These are phyloP conservation scores for Scaptomyza flava DNA, from an alignment of 2,888 invertebrate species.

Conservation along the genomic window DNA sequence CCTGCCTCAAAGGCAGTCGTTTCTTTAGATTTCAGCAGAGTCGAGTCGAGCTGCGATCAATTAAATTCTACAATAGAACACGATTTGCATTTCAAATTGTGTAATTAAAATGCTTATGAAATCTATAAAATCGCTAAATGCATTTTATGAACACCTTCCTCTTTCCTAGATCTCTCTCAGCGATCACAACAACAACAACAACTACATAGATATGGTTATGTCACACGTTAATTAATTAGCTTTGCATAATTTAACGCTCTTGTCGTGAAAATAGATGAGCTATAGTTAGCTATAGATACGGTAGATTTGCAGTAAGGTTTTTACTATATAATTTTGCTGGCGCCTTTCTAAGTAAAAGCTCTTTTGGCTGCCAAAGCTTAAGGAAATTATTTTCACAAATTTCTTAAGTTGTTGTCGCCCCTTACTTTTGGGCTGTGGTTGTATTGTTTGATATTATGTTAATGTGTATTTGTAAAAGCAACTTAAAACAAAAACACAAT, in stretches of 20 bases:
- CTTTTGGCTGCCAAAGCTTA: neutral
- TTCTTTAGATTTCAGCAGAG: conserved; percentile 57
- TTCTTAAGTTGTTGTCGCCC: conserved; percentile 8
- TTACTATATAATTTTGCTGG: conserved; percentile 1
- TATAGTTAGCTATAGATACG: neutral
- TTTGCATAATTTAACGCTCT: conserved; percentile 33
- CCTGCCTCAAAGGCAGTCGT: conserved; percentile 7
- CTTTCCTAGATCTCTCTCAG: conserved; percentile 15
- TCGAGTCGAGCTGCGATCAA: conserved; percentile 62
- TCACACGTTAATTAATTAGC: conserved; percentile 71
- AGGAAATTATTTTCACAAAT: conserved; percentile 18
- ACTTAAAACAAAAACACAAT: neutral
- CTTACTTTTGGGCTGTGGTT: conserved; percentile 28
- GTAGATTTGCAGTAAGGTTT: neutral
- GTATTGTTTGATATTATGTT: conserved; percentile 10
- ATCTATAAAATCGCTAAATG: conserved; percentile 76
- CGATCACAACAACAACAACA: conserved; percentile 10
- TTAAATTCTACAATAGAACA: conserved; percentile 75
- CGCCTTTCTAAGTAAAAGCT: conserved; percentile 51
- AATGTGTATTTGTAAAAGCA: conserved; percentile 1
- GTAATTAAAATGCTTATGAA: conserved; percentile 81
- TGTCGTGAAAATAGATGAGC: conserved; percentile 12
- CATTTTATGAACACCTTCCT: conserved; percentile 65
- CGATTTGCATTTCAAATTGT: conserved; percentile 79
- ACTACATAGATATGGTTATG: conserved; percentile 61